Evolutionary conservation across 1,140 invertebrate species (phyloP), one percentile per base, ranked within the genome.

Genomic region (Acromyrmex echinatior): DNA sequence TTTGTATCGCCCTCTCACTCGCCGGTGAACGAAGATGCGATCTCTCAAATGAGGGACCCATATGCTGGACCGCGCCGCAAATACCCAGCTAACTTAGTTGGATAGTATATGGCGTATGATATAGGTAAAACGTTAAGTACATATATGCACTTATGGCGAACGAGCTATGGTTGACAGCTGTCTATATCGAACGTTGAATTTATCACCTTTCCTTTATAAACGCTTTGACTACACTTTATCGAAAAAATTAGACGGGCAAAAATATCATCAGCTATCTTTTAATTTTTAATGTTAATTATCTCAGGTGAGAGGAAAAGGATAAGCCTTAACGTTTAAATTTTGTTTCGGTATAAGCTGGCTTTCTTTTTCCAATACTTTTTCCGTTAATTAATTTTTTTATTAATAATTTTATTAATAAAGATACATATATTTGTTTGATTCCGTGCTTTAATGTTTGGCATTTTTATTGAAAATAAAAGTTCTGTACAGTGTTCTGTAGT

Each of bases 11-110:
- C 21, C 4, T 31, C 51, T 45, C 70, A 31, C 74, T 70, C 53
- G 2, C n/a, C 63, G 31, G 31, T 21, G 71, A 28, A n/a, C 35
- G 63, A 89, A 78, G 78, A 90, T 90, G 84, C 74, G 70, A 89
- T 78, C 88, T 79, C 28, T 81, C 31, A 82, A 87, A 82, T 85
- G 84, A 70, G 79, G 65, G 63, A 66, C 77, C 73, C 45, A 89
- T 71, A 76, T 89, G 66, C 63, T 21, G 66, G 77, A 70, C 60
- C 56, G 28, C 49, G 21, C 45, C 45, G 18, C 63, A 39, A 35
- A 51, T 74, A 79, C 16, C 14, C 65, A 4, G 58, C 35, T 51
- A 77, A 78, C 77, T 76, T 45, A 12, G 49, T 68, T 56, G 49
- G 56, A 76, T 49, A 35, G 49, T 68, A 74, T 60, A 60, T 73